These are phyloP conservation scores for Narcine bancroftii DNA, from an alignment of 2,113 vertebrate species.

Conservation along the genomic window DNA sequence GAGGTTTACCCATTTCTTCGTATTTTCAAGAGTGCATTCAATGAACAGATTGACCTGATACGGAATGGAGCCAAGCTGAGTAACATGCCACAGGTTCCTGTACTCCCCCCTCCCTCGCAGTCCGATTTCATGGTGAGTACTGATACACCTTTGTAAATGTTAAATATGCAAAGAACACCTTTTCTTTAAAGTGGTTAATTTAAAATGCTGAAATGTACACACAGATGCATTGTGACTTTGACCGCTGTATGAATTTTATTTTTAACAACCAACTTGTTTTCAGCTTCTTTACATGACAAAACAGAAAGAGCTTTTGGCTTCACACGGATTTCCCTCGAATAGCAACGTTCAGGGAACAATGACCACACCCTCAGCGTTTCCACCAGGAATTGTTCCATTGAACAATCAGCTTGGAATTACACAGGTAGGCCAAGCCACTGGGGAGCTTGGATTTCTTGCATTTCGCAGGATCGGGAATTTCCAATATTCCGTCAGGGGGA, in stretches of 20 bases:
- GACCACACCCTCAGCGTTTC: neutral
- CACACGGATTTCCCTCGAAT: neutral
- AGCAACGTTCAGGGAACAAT: neutral
- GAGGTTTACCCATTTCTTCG: neutral
- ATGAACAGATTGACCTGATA: slow-evolving; percentile 25
- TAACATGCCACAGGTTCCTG: neutral
- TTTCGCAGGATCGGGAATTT: too few relatives aligned
- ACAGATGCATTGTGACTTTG: neutral
- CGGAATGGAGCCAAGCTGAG: slow-evolving; percentile 21
- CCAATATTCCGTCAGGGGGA: neutral
- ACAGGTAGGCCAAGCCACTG: neutral
- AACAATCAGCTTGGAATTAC: slow-evolving; percentile 22
- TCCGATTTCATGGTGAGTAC: slow-evolving; percentile 14
- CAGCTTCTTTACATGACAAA: slow-evolving; percentile 19
- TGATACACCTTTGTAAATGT: neutral
- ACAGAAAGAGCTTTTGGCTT: slow-evolving; percentile 24
- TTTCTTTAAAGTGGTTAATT: neutral
- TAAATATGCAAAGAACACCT: neutral
- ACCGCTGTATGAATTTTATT: neutral
- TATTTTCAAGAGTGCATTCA: neutral
- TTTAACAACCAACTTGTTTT: neutral
- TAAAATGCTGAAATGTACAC: neutral
- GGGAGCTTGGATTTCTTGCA: too few relatives aligned
- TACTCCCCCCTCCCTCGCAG: neutral
- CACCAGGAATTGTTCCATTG: neutral